A percentile compares a stretch with the other conserved stretches of the same genome.
Evolutionary conservation across 2,888 invertebrate species (phyloP).

Genomic region (Agriotes lineatus): DNA sequence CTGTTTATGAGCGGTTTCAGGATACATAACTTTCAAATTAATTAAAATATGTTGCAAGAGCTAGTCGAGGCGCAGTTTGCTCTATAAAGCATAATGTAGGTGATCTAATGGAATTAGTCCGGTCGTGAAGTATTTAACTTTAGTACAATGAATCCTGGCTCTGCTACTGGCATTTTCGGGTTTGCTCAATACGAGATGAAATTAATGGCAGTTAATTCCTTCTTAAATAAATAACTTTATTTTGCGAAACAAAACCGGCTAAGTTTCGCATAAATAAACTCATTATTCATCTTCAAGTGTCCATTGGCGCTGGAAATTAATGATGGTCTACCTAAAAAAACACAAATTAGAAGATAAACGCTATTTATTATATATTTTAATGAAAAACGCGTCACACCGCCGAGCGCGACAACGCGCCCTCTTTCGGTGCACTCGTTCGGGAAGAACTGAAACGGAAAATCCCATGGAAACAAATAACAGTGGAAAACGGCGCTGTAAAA

Average conservation of each 20-base stretch:
- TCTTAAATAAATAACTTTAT: conserved; percentile 5
- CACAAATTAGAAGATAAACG: conserved; percentile 19
- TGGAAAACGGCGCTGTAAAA: conserved; percentile 43
- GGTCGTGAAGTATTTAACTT: not conserved
- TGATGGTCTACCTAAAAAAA: conserved; percentile 20
- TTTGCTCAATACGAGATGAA: not conserved
- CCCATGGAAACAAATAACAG: conserved; percentile 40
- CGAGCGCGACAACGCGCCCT: not conserved
- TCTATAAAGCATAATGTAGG: not conserved
- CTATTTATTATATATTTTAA: conserved; percentile 21
- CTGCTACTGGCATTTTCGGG: not conserved
- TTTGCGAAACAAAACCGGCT: not conserved
- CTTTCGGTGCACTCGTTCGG: not conserved
- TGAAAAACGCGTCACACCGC: not conserved
- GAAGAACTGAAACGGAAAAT: conserved; percentile 30
- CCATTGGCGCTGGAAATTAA: conserved; percentile 21
- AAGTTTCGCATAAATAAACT: conserved; percentile 23
- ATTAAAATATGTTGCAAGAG: conserved; percentile 26
- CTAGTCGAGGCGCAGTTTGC: not conserved
- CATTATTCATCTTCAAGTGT: conserved; percentile 22
- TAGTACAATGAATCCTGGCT: not conserved
- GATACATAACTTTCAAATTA: conserved; percentile 3
- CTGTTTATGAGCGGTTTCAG: conserved; percentile 19
- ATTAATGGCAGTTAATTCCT: not conserved
- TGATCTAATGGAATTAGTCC: not conserved